Base-by-base conservation (phyloP, 1,140 invertebrate genomes). In the Scylla paramamosain region DNA sequence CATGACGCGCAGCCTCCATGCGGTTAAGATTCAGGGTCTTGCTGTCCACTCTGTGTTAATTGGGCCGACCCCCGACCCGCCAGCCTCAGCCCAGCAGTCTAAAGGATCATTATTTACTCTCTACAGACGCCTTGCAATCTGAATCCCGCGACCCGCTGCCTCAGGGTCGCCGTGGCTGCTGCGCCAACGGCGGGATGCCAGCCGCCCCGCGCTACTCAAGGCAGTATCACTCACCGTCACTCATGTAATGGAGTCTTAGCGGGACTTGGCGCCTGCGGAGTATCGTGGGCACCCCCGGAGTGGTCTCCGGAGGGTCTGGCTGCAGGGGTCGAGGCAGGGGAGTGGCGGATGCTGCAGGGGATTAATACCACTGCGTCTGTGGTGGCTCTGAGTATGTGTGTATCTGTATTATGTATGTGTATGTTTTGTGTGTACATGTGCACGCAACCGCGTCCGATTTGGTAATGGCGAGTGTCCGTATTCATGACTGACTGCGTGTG, bases 381-480 rank as follows among this genome's bases (percentile, higher is more conserved):
- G 67, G 67, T 77, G 67, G 67, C 25, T 77, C 67, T n/a, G 25
- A 7, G 67, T 7, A n/a, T 77, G 52, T 59, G 67, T 77, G 67
- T 8, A 77, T 20, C 67, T n/a, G 67, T 77, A 77, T 77, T 77
- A 77, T 77, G 67, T n/a, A 20, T 25, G 8, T 77, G 25, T 77
- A n/a, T 77, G 67, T n/a, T 77, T 77, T 77, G 67, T 77, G 67
- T 77, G 67, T 77, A n/a, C 67, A 20, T 77, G 67, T 77, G 67
- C 67, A 77, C 67, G 67, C 67, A 77, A 77, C 67, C 67, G 67
- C 20, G 25, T 77, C 67, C 67, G 67, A 77, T 77, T 77, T 77
- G 67, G 67, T 77, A 77, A 77, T 77, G 67, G 67, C 67, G 67
- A 77, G 67, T 77, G 67, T 77, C 67, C 67, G 67, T 77, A 77